Percentiles rank a stretch among this genome's conserved stretches.
Conservation (phyloP, 2,113 vertebrate genomes). For the Bufo bufo region DNA sequence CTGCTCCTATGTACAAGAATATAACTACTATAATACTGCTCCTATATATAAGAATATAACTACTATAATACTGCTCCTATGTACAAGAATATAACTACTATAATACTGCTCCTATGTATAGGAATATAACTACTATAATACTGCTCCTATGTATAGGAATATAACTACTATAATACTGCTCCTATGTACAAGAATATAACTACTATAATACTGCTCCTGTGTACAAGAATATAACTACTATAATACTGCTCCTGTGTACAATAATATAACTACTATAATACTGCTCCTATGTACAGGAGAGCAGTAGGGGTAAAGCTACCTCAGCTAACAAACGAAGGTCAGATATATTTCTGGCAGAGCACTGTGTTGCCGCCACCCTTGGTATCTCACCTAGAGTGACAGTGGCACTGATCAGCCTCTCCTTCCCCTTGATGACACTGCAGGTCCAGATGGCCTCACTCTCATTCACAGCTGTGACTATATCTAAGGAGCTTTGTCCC, state of each 20-base stretch:
- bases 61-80: no score
- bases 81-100: background rate
- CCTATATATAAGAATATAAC: background rate
- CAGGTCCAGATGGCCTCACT: slow-evolving; percentile 29
- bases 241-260: no score
- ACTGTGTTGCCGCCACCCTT: background rate
- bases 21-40: background rate
- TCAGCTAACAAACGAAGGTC: no score
- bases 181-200: no score
- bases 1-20: background rate
- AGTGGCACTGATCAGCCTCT: background rate
- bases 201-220: no score
- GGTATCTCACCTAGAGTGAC: slow-evolving; percentile 18
- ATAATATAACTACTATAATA: no score
- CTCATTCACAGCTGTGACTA: background rate
- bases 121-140: background rate
- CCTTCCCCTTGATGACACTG: background rate
- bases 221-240: no score
- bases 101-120: background rate
- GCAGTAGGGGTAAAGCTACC: no score
- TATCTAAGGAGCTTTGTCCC: background rate
- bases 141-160: no score
- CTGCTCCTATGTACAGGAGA: no score
- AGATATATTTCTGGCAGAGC: background rate
- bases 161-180: no score